Conservation (phyloP, 2,888 invertebrate species). For the Athalia circularis region DNA sequence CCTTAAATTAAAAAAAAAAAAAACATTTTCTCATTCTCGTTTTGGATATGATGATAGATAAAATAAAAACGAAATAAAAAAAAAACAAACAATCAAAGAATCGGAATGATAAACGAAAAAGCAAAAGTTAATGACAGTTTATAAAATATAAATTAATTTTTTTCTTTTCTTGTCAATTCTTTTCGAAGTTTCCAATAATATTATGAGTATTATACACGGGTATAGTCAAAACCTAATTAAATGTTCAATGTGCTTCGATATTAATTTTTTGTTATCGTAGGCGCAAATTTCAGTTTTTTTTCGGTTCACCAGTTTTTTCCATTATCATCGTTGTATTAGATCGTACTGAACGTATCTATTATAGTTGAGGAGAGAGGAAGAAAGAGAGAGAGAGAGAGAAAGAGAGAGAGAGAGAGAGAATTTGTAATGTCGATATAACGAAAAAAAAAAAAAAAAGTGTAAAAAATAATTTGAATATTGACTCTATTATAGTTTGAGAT, state of each 20-base stretch:
- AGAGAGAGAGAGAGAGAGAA: not conserved
- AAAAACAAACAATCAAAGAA: not conserved
- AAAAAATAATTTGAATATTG: not conserved
- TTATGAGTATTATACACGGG: not conserved
- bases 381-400: not conserved
- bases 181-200: not conserved
- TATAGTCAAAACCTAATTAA: too few relatives aligned
- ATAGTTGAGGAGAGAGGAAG: not conserved
- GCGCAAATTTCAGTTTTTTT: too few relatives aligned
- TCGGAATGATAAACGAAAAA: not conserved
- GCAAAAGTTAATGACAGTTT: not conserved
- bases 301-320: too few relatives aligned
- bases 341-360: too few relatives aligned
- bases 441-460: not conserved
- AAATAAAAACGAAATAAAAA: not conserved
- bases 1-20: too few relatives aligned
- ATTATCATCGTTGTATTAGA: too few relatives aligned
- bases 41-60: not conserved
- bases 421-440: not conserved
- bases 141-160: not conserved
- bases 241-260: too few relatives aligned
- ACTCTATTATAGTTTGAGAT: conserved; percentile 46
- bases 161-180: not conserved
- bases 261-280: too few relatives aligned
- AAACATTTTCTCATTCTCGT: too few relatives aligned